Evolutionary conservation across 2,888 invertebrate genomes (phyloP).

Genomic region (Myopa testacea): DNA sequence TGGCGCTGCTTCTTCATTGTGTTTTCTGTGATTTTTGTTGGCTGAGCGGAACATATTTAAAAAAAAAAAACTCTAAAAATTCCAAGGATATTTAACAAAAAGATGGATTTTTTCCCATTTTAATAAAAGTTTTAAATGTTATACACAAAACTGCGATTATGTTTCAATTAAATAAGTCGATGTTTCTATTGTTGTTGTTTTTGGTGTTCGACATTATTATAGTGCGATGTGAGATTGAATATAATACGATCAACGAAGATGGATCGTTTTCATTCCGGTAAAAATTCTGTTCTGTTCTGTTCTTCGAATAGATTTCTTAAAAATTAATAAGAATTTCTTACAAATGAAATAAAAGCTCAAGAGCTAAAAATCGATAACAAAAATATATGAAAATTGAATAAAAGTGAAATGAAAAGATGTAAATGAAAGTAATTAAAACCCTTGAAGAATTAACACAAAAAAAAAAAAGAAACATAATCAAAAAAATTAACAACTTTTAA

Average conservation of each 20-base stretch:
- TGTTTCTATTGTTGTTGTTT: constrained; percentile 1
- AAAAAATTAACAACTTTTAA: too few relatives aligned
- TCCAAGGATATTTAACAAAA: neutral
- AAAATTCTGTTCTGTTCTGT: constrained; percentile 19
- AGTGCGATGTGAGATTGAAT: constrained; percentile 68
- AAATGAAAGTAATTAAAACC: too few relatives aligned
- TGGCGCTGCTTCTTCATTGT: neutral
- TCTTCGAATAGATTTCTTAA: constrained; percentile 6
- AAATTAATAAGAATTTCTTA: constrained; percentile 42
- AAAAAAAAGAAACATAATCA: too few relatives aligned
- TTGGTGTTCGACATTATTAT: neutral
- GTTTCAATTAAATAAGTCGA: constrained; percentile 15
- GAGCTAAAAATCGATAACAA: too few relatives aligned
- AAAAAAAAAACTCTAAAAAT: neutral
- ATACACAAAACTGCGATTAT: neutral
- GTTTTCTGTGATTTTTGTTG: neutral
- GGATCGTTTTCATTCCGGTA: constrained; percentile 82
- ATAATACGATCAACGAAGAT: constrained; percentile 76
- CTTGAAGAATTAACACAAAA: too few relatives aligned
- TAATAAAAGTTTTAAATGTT: neutral
- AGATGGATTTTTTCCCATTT: neutral
- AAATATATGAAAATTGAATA: too few relatives aligned
- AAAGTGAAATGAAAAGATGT: too few relatives aligned
- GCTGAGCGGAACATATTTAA: neutral
- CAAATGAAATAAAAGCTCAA: too few relatives aligned